These are phyloP conservation scores for Parnassius mnemosyne DNA, from an alignment of 2,888 invertebrate species.

Conservation along the genomic window DNA sequence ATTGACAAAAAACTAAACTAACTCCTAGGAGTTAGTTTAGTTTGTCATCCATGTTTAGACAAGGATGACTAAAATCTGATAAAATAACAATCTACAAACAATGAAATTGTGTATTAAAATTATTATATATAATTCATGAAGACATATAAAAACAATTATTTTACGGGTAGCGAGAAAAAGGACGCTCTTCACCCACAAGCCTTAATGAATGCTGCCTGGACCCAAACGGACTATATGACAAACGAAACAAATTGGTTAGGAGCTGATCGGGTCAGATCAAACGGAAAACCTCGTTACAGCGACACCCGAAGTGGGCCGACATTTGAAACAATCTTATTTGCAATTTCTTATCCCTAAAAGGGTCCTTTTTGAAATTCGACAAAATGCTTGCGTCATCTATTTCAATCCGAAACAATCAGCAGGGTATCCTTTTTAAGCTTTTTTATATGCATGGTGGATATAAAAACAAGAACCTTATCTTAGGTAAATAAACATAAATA, in stretches of 20 bases:
- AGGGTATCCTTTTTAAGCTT: neutral
- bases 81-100: neutral
- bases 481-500: too few relatives aligned
- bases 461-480: neutral
- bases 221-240: slow-evolving; percentile 2
- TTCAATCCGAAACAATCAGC: slow-evolving; percentile 5
- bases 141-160: neutral
- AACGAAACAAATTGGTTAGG: slow-evolving; percentile 18
- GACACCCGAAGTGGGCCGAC: slow-evolving; percentile 33
- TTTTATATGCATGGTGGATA: neutral
- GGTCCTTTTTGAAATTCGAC: slow-evolving; percentile 11
- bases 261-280: slow-evolving; percentile 13
- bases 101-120: neutral
- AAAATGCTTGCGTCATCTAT: slow-evolving; percentile 5
- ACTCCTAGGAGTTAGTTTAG: too few relatives aligned
- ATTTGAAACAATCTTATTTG: slow-evolving; percentile 58
- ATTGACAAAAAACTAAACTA: too few relatives aligned
- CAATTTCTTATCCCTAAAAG: slow-evolving; percentile 41
- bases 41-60: too few relatives aligned
- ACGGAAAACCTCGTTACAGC: slow-evolving; percentile 39
- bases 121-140: neutral
- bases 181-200: slow-evolving; percentile 1
- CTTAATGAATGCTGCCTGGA: slow-evolving; percentile 15
- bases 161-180: slow-evolving; percentile 11
- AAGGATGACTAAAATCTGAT: too few relatives aligned